These are phyloP conservation scores for Goniozus legneri DNA, from an alignment of 1,140 invertebrate species.

Conservation along the genomic window DNA sequence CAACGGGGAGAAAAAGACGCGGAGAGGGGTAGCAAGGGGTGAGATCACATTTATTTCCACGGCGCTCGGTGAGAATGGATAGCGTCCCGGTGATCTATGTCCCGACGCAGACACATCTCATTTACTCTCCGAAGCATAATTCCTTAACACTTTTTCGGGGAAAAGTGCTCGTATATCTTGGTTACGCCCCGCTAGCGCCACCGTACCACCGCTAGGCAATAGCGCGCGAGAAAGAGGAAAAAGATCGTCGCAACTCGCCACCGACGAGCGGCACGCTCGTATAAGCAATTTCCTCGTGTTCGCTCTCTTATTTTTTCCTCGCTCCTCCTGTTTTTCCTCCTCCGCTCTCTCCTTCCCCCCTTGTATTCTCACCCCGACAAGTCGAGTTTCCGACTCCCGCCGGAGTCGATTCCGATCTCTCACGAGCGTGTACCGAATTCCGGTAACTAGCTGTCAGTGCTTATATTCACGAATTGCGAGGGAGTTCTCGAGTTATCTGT, in stretches of 20 bases:
- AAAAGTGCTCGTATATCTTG: conserved; percentile 48
- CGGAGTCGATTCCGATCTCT: neutral
- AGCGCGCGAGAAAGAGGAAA: too few species aligned
- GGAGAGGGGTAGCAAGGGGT: neutral
- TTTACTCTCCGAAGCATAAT: conserved; percentile 51
- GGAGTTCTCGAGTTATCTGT: too few species aligned
- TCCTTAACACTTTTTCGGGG: conserved; percentile 50
- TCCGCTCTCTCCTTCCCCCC: neutral
- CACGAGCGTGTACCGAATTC: too few species aligned
- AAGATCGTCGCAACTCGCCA: too few species aligned
- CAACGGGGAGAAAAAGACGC: conserved; percentile 10
- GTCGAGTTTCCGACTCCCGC: too few species aligned
- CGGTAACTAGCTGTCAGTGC: too few species aligned
- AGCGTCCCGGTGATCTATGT: conserved; percentile 48
- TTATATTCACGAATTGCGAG: too few species aligned
- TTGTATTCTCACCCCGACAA: neutral
- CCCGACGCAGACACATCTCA: conserved; percentile 49
- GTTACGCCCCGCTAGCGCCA: conserved; percentile 38
- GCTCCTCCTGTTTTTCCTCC: neutral
- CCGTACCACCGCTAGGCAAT: too few species aligned
- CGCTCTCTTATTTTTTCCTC: neutral
- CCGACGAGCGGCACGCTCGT: conserved; percentile 21
- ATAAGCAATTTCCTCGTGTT: conserved; percentile 20
- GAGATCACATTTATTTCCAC: conserved; percentile 50
- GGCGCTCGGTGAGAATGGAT: conserved; percentile 40